phyloP scores from a whole-genome alignment of 2,888 invertebrate species.

The Oscheius myriophilus region DNA sequence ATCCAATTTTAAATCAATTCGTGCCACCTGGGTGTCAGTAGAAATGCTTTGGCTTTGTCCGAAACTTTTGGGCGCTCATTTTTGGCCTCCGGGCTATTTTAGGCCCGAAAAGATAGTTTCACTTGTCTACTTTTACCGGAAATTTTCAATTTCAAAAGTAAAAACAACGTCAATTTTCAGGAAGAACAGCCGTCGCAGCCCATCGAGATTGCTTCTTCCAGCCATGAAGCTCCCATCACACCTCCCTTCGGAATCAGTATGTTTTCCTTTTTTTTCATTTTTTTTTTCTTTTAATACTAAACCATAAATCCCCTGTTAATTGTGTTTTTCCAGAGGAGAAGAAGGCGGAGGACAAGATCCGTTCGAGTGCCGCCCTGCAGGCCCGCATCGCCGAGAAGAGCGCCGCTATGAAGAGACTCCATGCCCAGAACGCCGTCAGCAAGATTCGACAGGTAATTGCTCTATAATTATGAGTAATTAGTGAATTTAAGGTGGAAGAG shows the following conservation, averaged over 20 bases:
- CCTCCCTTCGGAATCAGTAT: slow-evolving; percentile 12
- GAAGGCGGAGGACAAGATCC: neutral
- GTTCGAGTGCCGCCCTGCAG: neutral
- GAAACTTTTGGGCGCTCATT: neutral
- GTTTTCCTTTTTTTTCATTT: neutral
- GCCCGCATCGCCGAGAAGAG: slow-evolving; percentile 3
- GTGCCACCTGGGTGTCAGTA: neutral
- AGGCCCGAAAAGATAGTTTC: slow-evolving; percentile 12
- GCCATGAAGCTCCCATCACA: neutral
- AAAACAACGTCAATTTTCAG: neutral
- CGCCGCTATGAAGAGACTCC: slow-evolving; percentile 2
- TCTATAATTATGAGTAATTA: neutral
- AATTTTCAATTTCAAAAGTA: slow-evolving; percentile 12
- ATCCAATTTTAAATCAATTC: neutral
- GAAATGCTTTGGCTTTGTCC: neutral
- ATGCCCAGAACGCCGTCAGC: slow-evolving; percentile 2
- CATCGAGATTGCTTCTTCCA: slow-evolving; percentile 2
- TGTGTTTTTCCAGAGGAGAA: slow-evolving; percentile 2
- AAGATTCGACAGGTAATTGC: neutral
- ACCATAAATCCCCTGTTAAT: neutral
- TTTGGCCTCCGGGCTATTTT: slow-evolving; percentile 4
- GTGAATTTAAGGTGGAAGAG: slow-evolving; percentile 7
- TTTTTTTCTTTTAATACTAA: too few relatives aligned
- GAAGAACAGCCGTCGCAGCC: slow-evolving; percentile 14
- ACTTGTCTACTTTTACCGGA: neutral